Conservation (phyloP, 2,888 invertebrate genomes). For the Cyclophora albipunctata region DNA sequence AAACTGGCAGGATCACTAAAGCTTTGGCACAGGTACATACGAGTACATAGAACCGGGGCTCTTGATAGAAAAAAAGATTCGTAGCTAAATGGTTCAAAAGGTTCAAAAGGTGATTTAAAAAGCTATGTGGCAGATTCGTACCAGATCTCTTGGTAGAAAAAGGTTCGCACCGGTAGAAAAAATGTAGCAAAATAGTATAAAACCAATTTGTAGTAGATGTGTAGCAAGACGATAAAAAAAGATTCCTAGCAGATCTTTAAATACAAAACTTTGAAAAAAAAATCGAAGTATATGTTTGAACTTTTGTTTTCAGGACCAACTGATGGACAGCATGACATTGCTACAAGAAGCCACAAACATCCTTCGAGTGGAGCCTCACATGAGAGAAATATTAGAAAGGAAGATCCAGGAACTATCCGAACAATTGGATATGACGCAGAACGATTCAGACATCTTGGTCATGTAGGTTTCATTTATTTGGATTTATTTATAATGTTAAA, state of each 20-base stretch:
- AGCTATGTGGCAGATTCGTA: not conserved
- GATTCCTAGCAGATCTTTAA: no score
- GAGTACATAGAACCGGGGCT: slow-evolving; percentile 1
- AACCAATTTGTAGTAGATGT: no score
- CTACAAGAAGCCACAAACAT: slow-evolving; percentile 78
- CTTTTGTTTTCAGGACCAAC: slow-evolving; percentile 57
- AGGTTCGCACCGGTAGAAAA: no score
- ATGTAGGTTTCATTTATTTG: slow-evolving; percentile 1
- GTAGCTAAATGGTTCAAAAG: no score
- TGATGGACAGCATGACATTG: slow-evolving; percentile 72
- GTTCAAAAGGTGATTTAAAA: not conserved
- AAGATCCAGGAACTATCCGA: slow-evolving; percentile 61
- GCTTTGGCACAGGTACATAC: slow-evolving; percentile 65
- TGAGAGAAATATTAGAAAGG: slow-evolving; percentile 65
- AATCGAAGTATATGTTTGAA: no score
- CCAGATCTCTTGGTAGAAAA: no score
- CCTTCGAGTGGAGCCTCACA: slow-evolving; percentile 75
- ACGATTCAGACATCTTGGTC: slow-evolving; percentile 13
- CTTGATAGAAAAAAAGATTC: no score
- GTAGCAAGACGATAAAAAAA: no score
- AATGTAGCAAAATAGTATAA: no score
- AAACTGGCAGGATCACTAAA: slow-evolving; percentile 67
- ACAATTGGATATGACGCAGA: slow-evolving; percentile 39
- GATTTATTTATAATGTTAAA: not conserved
- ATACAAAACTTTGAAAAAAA: no score